These are phyloP conservation scores for Okamejei kenojei DNA, from an alignment of 2,797 vertebrate species.

Conservation along the genomic window DNA sequence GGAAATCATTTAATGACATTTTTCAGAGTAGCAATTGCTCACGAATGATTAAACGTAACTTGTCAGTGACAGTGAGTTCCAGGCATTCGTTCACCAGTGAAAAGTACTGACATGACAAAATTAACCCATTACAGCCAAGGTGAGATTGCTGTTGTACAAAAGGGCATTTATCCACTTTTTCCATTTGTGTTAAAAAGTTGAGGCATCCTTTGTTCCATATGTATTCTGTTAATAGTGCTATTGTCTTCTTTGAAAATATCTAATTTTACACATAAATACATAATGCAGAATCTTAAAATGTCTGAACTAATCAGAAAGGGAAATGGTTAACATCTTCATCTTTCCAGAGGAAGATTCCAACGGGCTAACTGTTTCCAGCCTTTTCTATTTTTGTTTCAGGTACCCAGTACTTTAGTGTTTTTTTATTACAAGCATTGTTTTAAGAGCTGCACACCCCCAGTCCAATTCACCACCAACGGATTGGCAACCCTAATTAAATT, in stretches of 20 bases:
- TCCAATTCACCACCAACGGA: background rate
- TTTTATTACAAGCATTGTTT: background rate
- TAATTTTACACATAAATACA: background rate
- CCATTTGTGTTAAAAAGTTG: background rate
- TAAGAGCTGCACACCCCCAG: background rate
- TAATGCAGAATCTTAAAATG: too few relatives aligned
- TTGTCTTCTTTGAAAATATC: background rate
- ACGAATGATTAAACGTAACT: background rate
- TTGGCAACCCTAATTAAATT: background rate
- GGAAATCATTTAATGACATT: background rate
- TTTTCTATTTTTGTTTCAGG: too few relatives aligned
- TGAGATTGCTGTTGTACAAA: background rate
- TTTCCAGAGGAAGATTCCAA: too few relatives aligned
- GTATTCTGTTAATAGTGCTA: background rate
- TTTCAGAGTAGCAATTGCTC: background rate
- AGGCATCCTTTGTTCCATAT: background rate
- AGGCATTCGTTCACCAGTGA: background rate
- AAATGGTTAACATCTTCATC: too few relatives aligned
- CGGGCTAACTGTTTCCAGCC: too few relatives aligned
- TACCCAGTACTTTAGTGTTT: too few relatives aligned
- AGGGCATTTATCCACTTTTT: background rate
- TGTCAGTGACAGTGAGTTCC: background rate
- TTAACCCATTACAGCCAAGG: background rate
- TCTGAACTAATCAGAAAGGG: too few relatives aligned
- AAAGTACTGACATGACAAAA: background rate